phyloP scores from a whole-genome alignment of 1,140 invertebrate species.

The Drosophila kikkawai region DNA sequence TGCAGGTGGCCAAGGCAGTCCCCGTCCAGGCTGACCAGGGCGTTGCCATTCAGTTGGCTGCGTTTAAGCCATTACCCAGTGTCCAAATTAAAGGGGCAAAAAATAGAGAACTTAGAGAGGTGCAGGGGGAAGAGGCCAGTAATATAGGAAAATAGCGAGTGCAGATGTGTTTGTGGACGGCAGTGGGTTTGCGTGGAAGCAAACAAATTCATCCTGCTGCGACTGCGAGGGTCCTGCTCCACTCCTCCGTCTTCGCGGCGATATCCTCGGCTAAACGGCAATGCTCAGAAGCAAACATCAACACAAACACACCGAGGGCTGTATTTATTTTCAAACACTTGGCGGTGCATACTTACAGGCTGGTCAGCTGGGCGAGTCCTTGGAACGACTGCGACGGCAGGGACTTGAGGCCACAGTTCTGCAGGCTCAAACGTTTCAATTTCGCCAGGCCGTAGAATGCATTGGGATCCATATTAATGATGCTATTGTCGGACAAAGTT shows the following conservation, averaged over 20 bases:
- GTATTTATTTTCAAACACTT: constrained; percentile 20
- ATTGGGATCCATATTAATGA: constrained; percentile 86
- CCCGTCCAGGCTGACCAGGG: constrained; percentile 87
- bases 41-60: constrained; percentile 90
- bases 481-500: constrained; percentile 87
- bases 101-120: constrained; percentile 40
- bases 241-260: constrained; percentile 17
- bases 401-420: constrained; percentile 86
- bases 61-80: constrained; percentile 47
- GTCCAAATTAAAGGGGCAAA: constrained; percentile 45
- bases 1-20: constrained; percentile 86
- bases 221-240: constrained; percentile 21
- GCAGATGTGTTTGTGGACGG: constrained; percentile 31
- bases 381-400: constrained; percentile 86
- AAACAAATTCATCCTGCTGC: constrained; percentile 58
- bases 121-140: constrained; percentile 48
- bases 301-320: constrained; percentile 11
- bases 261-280: constrained; percentile 40
- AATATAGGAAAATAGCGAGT: constrained; percentile 65
- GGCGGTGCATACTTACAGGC: constrained; percentile 86
- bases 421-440: constrained; percentile 87
- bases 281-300: constrained; percentile 69
- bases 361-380: constrained; percentile 85
- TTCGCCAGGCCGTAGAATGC: constrained; percentile 86
- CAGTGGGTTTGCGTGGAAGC: constrained; percentile 40